These are phyloP conservation scores for Tauraco erythrolophus DNA, from an alignment of 2,113 vertebrate genomes.

Conservation along the genomic window DNA sequence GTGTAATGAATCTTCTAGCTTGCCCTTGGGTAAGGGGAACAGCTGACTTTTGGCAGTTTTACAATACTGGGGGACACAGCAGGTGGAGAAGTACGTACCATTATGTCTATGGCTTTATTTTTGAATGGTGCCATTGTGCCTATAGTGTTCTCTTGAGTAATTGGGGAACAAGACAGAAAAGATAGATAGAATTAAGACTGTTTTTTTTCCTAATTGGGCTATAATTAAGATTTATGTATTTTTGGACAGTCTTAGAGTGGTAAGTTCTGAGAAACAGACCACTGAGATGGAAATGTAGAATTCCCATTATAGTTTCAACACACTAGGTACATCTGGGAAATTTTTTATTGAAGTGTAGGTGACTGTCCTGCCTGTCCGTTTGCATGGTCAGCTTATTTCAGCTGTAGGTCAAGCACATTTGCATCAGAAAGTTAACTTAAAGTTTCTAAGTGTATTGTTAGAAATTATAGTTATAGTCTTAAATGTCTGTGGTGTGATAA, in stretches of 20 bases:
- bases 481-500: background rate
- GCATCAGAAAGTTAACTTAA: background rate
- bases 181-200: background rate
- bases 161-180: background rate
- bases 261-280: background rate
- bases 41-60: background rate
- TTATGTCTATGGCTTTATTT: background rate
- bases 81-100: background rate
- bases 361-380: background rate
- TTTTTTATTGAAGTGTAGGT: background rate
- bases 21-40: background rate
- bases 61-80: background rate
- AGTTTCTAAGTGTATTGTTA: background rate
- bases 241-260: background rate
- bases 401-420: background rate
- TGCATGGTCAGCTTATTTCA: background rate
- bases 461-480: background rate
- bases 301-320: background rate
- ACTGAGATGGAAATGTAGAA: background rate
- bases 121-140: background rate
- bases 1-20: background rate
- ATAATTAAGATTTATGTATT: background rate
- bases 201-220: background rate
- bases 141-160: background rate
- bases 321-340: background rate